phyloP scores from a whole-genome alignment of 2,888 invertebrate species.

The Cataglyphis cursor region DNA sequence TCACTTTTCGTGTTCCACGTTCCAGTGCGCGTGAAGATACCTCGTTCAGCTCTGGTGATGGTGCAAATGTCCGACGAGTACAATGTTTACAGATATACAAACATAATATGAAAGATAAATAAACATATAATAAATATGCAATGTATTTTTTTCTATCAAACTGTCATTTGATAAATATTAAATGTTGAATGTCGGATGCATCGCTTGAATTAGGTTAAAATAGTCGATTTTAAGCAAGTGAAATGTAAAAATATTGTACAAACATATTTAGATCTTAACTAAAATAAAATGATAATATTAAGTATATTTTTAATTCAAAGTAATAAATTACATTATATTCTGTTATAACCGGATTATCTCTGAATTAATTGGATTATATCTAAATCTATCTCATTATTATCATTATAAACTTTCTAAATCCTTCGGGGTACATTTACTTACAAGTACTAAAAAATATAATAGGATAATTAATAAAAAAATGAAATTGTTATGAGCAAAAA shows the following conservation, averaged over 20 bases:
- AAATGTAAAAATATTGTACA: neutral
- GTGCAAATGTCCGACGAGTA: neutral
- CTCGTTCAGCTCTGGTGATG: neutral
- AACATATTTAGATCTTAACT: neutral
- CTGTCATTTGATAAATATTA: neutral
- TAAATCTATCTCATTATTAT: conserved; percentile 13
- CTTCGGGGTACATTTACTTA: neutral
- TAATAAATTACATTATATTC: neutral
- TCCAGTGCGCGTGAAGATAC: neutral
- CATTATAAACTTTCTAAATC: neutral
- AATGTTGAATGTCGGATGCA: neutral
- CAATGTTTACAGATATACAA: neutral
- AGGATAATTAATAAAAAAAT: neutral
- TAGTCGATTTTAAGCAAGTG: neutral
- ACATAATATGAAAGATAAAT: neutral
- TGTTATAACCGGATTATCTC: neutral
- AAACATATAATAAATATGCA: neutral
- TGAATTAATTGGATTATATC: neutral
- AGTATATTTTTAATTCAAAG: neutral
- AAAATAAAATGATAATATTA: neutral
- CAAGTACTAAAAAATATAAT: neutral
- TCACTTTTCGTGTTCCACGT: conserved; percentile 13
- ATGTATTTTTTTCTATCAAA: neutral
- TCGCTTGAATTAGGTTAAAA: neutral
- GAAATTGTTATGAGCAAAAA: neutral